These are phyloP conservation scores for Montipora cactus DNA, from an alignment of 64 coral and sea anemone species.

Conservation along the genomic window DNA sequence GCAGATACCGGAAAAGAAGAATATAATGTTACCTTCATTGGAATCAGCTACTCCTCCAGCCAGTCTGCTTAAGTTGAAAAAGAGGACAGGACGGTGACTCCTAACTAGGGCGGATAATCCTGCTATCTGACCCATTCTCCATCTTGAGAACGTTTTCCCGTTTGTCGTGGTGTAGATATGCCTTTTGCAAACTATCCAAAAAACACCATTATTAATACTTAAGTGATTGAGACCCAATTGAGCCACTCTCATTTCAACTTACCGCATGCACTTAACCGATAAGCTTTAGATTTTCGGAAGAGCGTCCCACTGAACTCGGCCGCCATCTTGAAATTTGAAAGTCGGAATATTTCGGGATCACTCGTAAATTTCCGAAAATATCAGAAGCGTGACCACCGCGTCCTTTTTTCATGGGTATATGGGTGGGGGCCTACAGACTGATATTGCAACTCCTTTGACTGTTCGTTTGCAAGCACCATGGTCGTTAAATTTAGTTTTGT, in stretches of 20 bases:
- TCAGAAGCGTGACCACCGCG: conserved; percentile 38
- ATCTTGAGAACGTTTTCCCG: neutral
- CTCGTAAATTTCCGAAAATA: neutral
- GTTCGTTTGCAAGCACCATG: neutral
- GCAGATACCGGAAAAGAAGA: no score
- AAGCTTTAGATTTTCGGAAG: neutral
- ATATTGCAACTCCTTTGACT: neutral
- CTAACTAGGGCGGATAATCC: neutral
- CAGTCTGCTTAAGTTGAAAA: neutral
- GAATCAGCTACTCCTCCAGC: neutral
- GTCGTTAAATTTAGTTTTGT: conserved; percentile 32
- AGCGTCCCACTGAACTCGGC: neutral
- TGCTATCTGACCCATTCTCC: neutral
- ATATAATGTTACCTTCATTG: conserved; percentile 14
- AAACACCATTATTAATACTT: neutral
- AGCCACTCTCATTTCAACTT: neutral
- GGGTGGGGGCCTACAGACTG: conserved; percentile 11
- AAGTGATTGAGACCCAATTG: neutral
- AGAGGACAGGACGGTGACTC: neutral
- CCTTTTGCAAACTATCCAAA: conserved; percentile 33
- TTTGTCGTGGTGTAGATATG: neutral
- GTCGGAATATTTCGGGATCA: neutral
- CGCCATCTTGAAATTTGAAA: neutral
- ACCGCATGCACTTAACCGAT: neutral
- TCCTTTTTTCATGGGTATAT: neutral